Percentiles rank a stretch among this genome's conserved stretches.
These are phyloP conservation scores for Myrmecophaga tridactyla DNA, from an alignment of 2,113 vertebrate species.

Conservation along the genomic window DNA sequence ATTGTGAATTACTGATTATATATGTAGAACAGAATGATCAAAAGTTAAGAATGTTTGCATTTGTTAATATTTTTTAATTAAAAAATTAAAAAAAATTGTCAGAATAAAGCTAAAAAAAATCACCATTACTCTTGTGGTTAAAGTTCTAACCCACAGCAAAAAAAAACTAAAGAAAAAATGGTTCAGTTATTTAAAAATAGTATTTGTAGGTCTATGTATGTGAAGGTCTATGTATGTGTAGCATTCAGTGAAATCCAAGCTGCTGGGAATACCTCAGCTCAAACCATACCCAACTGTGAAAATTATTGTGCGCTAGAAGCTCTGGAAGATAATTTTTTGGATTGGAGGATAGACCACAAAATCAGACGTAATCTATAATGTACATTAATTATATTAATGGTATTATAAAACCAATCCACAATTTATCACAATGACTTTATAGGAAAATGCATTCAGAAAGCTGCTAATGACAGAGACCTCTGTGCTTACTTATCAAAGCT, in stretches of 20 bases:
- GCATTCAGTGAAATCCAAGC: not conserved
- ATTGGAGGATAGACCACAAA: not conserved
- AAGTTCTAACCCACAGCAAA: constrained; percentile 20
- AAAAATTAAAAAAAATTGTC: too few species aligned
- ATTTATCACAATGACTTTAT: not conserved
- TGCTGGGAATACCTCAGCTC: not conserved
- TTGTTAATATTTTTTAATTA: too few species aligned
- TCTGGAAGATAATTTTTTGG: not conserved
- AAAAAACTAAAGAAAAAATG: constrained; percentile 14
- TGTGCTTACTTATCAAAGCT: not conserved
- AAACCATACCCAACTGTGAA: not conserved
- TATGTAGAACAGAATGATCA: too few species aligned
- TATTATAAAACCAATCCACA: not conserved
- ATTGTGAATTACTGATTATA: too few species aligned
- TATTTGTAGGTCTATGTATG: not conserved
- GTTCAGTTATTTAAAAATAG: constrained; percentile 29
- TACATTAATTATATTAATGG: not conserved
- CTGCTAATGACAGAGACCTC: not conserved
- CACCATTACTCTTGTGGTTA: not conserved
- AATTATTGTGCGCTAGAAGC: not conserved
- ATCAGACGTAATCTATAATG: not conserved
- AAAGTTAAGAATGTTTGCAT: too few species aligned
- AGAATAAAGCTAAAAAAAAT: too few species aligned
- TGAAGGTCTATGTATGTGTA: not conserved
- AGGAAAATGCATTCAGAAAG: not conserved